These are phyloP conservation scores for Portevinia maculata DNA, from an alignment of 2,888 invertebrate genomes.

Conservation along the genomic window DNA sequence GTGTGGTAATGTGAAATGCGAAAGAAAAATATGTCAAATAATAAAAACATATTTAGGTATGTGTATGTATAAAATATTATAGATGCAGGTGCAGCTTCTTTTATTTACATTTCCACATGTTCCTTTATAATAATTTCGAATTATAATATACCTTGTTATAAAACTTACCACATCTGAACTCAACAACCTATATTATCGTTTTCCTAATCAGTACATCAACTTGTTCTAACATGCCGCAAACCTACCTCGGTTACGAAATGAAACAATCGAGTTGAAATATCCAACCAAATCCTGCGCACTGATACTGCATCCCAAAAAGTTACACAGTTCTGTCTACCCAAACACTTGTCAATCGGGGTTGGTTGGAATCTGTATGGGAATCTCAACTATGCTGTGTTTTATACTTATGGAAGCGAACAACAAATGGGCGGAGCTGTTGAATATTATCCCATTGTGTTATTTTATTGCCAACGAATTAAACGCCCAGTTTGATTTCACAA, in stretches of 20 bases:
- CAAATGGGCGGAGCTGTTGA: conserved; percentile 82
- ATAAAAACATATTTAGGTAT: background rate
- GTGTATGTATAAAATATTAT: background rate
- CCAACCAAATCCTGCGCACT: conserved; percentile 65
- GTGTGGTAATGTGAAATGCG: background rate
- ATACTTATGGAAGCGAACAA: conserved; percentile 76
- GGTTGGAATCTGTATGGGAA: conserved; percentile 76
- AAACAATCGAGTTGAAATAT: conserved; percentile 39
- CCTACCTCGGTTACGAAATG: conserved; percentile 40
- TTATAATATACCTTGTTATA: too few species aligned
- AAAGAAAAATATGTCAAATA: background rate
- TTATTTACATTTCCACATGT: conserved; percentile 15
- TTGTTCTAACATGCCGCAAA: conserved; percentile 39
- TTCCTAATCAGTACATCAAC: conserved; percentile 22
- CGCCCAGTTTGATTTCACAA: conserved; percentile 69
- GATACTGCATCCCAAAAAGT: conserved; percentile 34
- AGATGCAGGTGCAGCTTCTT: background rate
- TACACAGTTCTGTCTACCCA: conserved; percentile 45
- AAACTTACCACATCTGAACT: conserved; percentile 32
- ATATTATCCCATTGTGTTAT: conserved; percentile 74
- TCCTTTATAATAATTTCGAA: conserved; percentile 15
- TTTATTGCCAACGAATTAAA: conserved; percentile 68
- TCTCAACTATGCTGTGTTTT: conserved; percentile 76
- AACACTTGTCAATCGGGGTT: conserved; percentile 63
- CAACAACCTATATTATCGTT: conserved; percentile 11